These are phyloP conservation scores for Acipenser oxyrinchus DNA, from an alignment of 2,797 vertebrate species.

Conservation along the genomic window DNA sequence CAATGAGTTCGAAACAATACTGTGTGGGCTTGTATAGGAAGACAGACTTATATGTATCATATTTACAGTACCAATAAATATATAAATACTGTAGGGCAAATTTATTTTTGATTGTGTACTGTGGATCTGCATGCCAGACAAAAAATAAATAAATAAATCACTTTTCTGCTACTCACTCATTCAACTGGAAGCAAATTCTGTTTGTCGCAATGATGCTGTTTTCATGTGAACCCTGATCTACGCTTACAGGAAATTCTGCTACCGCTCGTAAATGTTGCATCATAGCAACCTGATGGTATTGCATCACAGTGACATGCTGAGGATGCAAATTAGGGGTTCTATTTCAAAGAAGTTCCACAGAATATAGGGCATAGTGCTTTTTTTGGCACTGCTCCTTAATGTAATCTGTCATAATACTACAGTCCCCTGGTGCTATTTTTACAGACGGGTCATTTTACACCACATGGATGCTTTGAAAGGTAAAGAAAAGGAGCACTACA, in stretches of 20 bases:
- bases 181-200: too few relatives aligned
- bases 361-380: slow-evolving; percentile 15
- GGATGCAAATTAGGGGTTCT: slow-evolving; percentile 45
- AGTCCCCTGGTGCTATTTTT: slow-evolving; percentile 10
- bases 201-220: too few relatives aligned
- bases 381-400: slow-evolving; percentile 27
- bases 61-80: too few relatives aligned
- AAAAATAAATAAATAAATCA: too few relatives aligned
- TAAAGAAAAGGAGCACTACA: neutral
- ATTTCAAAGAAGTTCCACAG: slow-evolving; percentile 45
- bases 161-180: too few relatives aligned
- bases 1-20: too few relatives aligned
- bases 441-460: slow-evolving; percentile 18
- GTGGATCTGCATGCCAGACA: too few relatives aligned
- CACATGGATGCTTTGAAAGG: neutral
- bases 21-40: too few relatives aligned
- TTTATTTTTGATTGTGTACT: too few relatives aligned
- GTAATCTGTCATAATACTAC: slow-evolving; percentile 32
- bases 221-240: too few relatives aligned
- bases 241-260: slow-evolving; percentile 17
- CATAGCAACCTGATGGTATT: slow-evolving; percentile 57
- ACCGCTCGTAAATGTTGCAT: slow-evolving; percentile 41
- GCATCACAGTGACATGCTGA: slow-evolving; percentile 41
- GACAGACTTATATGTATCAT: too few relatives aligned
- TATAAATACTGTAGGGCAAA: too few relatives aligned